Evolutionary conservation across 30 jellyfish, hydroid and myxozoan species (phyloP).

Genomic region (Mastigias papua): DNA sequence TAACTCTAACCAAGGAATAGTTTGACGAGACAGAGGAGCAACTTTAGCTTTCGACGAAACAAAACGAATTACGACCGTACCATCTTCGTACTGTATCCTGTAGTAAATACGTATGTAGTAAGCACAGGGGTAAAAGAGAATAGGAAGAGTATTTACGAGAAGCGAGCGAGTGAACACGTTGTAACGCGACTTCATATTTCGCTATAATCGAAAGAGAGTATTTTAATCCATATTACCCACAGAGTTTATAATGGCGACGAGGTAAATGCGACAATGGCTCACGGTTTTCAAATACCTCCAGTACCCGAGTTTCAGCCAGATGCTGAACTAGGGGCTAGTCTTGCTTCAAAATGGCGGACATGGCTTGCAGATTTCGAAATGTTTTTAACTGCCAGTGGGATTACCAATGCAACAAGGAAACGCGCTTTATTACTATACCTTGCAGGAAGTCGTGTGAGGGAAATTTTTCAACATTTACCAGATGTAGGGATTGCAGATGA

Average conservation of each 20-base stretch:
- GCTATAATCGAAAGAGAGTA: not conserved
- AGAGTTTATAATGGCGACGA: constrained; percentile 5
- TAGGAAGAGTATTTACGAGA: not conserved
- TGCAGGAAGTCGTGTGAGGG: constrained; percentile 38
- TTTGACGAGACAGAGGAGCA: constrained; percentile 23
- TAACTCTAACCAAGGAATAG: constrained; percentile 25
- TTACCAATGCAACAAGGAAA: not conserved
- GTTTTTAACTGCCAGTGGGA: constrained; percentile 14
- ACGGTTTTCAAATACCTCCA: constrained; percentile 6
- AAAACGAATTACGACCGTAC: not conserved
- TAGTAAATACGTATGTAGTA: not conserved
- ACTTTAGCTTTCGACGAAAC: constrained; percentile 22
- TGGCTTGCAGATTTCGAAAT: constrained; percentile 25
- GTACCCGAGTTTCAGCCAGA: not conserved
- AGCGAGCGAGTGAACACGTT: constrained; percentile 20
- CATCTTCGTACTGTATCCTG: constrained; percentile 2
- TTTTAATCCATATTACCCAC: not conserved
- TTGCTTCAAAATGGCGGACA: constrained; percentile 8
- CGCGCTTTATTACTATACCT: constrained; percentile 27
- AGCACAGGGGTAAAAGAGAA: constrained; percentile 29
- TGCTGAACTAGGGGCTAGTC: constrained; percentile 5
- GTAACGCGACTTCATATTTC: not conserved
- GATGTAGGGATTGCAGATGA: constrained; percentile 9
- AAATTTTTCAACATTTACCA: constrained; percentile 8
- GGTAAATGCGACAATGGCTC: not conserved